A percentile compares a stretch with the other conserved stretches of the same genome.
Conservation (phyloP, 2,888 invertebrate genomes). For the Helleia helle region DNA sequence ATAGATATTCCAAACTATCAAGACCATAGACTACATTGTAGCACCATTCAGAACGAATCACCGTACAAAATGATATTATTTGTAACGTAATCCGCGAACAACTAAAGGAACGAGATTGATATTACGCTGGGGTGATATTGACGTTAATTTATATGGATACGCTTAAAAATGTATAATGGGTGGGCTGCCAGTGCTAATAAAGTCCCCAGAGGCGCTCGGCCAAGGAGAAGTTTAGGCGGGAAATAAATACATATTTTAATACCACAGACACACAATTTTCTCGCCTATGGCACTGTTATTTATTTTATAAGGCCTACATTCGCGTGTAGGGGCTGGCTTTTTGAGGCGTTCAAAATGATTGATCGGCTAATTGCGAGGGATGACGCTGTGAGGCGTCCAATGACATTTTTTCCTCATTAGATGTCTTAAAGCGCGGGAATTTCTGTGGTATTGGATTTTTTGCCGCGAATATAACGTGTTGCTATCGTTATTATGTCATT, state of each 20-base stretch:
- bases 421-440: slow-evolving; percentile 19
- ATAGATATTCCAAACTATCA: slow-evolving; percentile 30
- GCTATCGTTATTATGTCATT: too few species aligned
- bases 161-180: slow-evolving; percentile 73
- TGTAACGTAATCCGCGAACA: slow-evolving; percentile 73
- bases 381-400: slow-evolving; percentile 30
- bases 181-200: slow-evolving; percentile 62
- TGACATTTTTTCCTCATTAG: slow-evolving; percentile 37
- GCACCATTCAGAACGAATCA: slow-evolving; percentile 71
- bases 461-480: slow-evolving; percentile 10
- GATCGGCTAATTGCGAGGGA: slow-evolving; percentile 42
- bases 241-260: slow-evolving; percentile 33
- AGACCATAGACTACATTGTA: slow-evolving; percentile 39
- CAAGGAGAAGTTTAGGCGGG: slow-evolving; percentile 36
- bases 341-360: slow-evolving; percentile 34
- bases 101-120: slow-evolving; percentile 62
- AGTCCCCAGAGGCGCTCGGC: slow-evolving; percentile 42
- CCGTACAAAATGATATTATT: slow-evolving; percentile 74
- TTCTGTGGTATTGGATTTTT: slow-evolving; percentile 11
- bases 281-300: neutral
- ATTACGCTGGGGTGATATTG: slow-evolving; percentile 68
- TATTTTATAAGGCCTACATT: slow-evolving; percentile 3
- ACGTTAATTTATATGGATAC: slow-evolving; percentile 74
- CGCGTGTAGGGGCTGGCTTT: neutral
- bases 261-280: neutral